Evolutionary conservation across 2,888 invertebrate genomes (phyloP).

Genomic region (Digitonthophagus gazella): DNA sequence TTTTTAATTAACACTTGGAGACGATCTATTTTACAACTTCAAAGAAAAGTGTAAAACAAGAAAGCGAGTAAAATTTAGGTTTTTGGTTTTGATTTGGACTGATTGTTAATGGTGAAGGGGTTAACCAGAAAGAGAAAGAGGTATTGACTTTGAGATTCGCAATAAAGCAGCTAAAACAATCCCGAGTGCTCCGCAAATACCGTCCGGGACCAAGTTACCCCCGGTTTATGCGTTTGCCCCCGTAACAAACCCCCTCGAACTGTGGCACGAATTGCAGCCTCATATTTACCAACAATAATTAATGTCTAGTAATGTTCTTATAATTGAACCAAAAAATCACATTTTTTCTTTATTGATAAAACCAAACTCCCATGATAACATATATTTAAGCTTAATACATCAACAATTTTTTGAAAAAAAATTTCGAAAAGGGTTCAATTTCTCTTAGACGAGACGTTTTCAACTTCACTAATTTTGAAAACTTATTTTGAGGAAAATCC

Average conservation of each 20-base stretch:
- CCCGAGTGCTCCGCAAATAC: conserved; percentile 41
- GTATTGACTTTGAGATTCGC: conserved; percentile 43
- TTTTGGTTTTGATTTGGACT: too few species aligned
- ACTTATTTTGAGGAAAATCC: too few species aligned
- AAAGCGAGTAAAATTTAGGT: neutral
- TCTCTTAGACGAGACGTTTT: neutral
- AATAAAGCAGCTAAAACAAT: conserved; percentile 44
- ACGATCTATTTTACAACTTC: too few species aligned
- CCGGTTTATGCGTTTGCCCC: conserved; percentile 13
- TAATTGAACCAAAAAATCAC: too few species aligned
- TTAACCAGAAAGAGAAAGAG: conserved; percentile 23
- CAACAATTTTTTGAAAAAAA: neutral
- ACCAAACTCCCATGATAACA: too few species aligned
- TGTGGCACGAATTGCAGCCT: conserved; percentile 17
- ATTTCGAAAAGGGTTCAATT: neutral
- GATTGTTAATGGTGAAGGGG: neutral
- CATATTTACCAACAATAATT: conserved; percentile 27
- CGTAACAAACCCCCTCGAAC: neutral
- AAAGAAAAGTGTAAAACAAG: too few species aligned
- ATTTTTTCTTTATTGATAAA: too few species aligned
- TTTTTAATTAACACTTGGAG: too few species aligned
- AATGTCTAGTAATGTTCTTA: conserved; percentile 26
- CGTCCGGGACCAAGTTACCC: conserved; percentile 9
- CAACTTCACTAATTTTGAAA: too few species aligned
- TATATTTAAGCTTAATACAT: too few species aligned